A percentile compares a stretch with the other conserved stretches of the same genome.
phyloP scores from a whole-genome alignment of 2,113 vertebrate species.

The Malaclemys terrapin region DNA sequence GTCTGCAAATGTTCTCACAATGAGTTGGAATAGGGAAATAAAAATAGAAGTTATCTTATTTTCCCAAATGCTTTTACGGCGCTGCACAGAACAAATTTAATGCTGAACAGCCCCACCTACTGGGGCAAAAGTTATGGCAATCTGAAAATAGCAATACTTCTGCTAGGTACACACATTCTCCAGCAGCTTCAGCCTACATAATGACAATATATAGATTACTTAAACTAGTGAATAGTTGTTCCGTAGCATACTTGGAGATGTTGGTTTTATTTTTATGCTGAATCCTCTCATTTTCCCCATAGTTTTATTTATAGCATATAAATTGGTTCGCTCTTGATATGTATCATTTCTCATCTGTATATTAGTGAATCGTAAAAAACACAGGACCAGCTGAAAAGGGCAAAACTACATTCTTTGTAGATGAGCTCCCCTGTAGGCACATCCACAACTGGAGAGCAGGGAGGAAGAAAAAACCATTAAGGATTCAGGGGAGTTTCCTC shows the following conservation, averaged over 20 bases:
- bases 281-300: background rate
- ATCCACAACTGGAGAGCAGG: background rate
- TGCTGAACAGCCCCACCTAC: slow-evolving; percentile 74
- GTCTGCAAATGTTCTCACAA: background rate
- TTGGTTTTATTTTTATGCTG: rapidly evolving
- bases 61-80: background rate
- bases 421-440: background rate
- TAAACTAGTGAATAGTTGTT: background rate
- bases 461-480: background rate
- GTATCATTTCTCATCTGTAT: background rate
- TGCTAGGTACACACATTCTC: rapidly evolving
- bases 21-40: background rate
- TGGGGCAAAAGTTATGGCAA: slow-evolving; percentile 40
- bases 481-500: background rate
- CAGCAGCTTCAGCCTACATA: background rate
- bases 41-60: background rate
- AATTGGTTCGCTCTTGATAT: background rate
- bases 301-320: background rate
- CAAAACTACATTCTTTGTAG: background rate
- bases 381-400: background rate
- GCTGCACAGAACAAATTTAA: background rate
- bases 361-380: background rate
- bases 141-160: background rate
- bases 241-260: background rate
- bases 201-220: background rate